Evolutionary conservation across 2,888 invertebrate genomes (phyloP), one percentile per base, ranked within the genome.

Genomic region (Phlogophora meticulosa): DNA sequence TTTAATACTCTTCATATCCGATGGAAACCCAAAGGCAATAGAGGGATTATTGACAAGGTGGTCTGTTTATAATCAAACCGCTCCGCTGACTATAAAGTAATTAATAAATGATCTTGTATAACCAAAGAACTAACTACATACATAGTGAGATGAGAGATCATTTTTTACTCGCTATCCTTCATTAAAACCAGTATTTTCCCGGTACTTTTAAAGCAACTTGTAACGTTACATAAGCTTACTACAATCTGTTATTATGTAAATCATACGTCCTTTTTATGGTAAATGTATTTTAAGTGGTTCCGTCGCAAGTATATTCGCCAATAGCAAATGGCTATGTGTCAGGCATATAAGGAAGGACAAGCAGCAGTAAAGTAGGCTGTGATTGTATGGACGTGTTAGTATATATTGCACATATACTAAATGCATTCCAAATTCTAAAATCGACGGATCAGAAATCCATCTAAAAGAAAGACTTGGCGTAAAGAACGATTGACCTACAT

Each of bases 211-310:
- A 61, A 70, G 60, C 40, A 58, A 32, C 32, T 43, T 53, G 59
- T 48, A 46, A 46, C 43, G 43, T 72, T 75, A 78, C 59, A 65
- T 78, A 75, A 72, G 60, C 45, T 42, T 49, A 55, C 48, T 57
- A 58, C 52, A 62, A 24, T 53, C 61, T 66, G 65, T 73, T 56
- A 70, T 77, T 79, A 75, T 75, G 76, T 66, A 71, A 77, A 77
- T 66, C 28, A 32, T 42, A 63, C 42, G 48, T 57, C 52, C 43
- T 71, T 67, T 56, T 55, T 68, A 76, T 57, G 59, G 76, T 64
- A 70, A 51, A 57, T 55, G 17, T 60, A 34, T 48, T 59, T 55
- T 63, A 64, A 72, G 49, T 51, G 40, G 66, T 53, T 42, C 48
- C 53, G 22, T 51, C 45, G 11, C 28, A 28, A 28, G 28, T 62